Percentiles rank a stretch among this genome's conserved stretches.
Conservation (phyloP, 2,113 vertebrate species). For the Notothenia coriiceps region DNA sequence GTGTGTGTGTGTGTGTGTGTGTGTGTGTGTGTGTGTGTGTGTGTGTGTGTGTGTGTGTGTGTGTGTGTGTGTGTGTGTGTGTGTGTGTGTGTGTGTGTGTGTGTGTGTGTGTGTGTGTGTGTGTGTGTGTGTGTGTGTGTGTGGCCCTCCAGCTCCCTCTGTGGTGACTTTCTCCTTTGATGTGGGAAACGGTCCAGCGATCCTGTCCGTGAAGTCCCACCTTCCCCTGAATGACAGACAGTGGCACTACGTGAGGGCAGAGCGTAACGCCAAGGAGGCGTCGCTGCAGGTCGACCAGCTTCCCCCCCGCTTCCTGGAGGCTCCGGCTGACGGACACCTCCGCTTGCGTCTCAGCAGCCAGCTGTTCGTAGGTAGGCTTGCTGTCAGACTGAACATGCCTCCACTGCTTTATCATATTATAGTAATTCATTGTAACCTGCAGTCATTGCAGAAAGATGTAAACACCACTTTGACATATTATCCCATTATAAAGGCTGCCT, state of each 20-base stretch:
- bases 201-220: conserved; percentile 88
- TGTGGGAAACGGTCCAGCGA: conserved; percentile 90
- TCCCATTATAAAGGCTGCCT: neutral
- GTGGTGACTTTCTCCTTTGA: conserved; percentile 93
- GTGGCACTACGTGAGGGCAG: conserved; percentile 93
- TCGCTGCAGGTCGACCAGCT: conserved; percentile 94
- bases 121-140: conserved; percentile 14
- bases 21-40: conserved; percentile 36
- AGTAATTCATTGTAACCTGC: neutral
- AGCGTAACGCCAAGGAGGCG: conserved; percentile 93
- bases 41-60: conserved; percentile 27
- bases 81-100: conserved; percentile 15
- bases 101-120: neutral
- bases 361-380: conserved; percentile 92
- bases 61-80: conserved; percentile 18
- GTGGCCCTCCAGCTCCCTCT: conserved; percentile 86
- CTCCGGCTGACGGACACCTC: conserved; percentile 88
- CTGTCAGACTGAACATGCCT: neutral
- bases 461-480: neutral
- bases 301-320: conserved; percentile 86
- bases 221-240: conserved; percentile 93
- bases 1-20: conserved; percentile 16
- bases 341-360: conserved; percentile 93
- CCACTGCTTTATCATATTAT: neutral
- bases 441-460: neutral